phyloP scores from a whole-genome alignment of 2,888 invertebrate species.

The Aromia moschata region DNA sequence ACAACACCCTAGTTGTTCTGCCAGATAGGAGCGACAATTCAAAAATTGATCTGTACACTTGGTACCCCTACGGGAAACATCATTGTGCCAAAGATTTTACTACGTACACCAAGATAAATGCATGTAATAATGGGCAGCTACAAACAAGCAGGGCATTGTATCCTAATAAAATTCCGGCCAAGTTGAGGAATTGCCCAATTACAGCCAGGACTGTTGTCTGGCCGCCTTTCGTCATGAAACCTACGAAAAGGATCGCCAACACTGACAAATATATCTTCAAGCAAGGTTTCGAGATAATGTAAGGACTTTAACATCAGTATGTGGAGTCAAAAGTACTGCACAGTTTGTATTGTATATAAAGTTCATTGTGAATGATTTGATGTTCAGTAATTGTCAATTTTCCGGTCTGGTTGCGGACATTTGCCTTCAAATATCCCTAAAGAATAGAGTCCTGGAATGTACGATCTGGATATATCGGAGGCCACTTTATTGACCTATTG shows the following conservation, averaged over 20 bases:
- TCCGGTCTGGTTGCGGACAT: no score
- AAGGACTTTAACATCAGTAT: slow-evolving; percentile 6
- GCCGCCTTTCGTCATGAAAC: slow-evolving; percentile 41
- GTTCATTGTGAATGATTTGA: no score
- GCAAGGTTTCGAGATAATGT: slow-evolving; percentile 38
- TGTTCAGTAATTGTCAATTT: no score
- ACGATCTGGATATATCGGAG: no score
- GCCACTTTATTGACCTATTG: no score
- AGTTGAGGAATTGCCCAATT: slow-evolving; percentile 34
- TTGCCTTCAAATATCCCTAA: no score
- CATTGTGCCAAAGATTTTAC: slow-evolving; percentile 1
- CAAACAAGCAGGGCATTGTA: neutral
- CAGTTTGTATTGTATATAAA: no score
- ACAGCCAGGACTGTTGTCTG: slow-evolving; percentile 37
- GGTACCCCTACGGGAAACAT: slow-evolving; percentile 5
- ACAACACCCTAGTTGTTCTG: slow-evolving; percentile 11
- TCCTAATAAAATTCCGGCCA: slow-evolving; percentile 33
- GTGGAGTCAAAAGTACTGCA: no score
- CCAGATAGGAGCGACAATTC: neutral
- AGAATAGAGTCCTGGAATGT: no score
- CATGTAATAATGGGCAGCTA: slow-evolving; percentile 1
- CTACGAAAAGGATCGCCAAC: slow-evolving; percentile 16
- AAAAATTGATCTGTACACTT: neutral
- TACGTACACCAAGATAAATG: neutral
- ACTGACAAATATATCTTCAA: slow-evolving; percentile 31